Evolutionary conservation across 1,140 invertebrate genomes (phyloP).

Genomic region (Patella vulgata): DNA sequence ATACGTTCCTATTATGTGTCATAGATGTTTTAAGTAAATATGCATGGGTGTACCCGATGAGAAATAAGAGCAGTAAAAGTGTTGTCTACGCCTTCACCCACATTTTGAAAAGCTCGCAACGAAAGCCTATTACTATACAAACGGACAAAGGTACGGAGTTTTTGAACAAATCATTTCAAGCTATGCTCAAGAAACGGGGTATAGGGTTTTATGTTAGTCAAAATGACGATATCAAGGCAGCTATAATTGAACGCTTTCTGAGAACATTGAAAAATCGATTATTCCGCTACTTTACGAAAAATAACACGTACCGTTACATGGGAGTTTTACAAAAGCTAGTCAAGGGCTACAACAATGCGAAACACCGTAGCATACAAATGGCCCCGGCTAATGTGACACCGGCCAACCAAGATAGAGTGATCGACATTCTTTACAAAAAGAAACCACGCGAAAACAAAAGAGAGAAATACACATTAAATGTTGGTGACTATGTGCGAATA

Average conservation of each 20-base stretch:
- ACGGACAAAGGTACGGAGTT: constrained; percentile 25
- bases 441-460: too few species aligned
- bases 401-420: constrained; percentile 27
- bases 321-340: constrained; percentile 59
- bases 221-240: constrained; percentile 65
- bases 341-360: constrained; percentile 64
- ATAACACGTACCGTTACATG: constrained; percentile 64
- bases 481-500: too few species aligned
- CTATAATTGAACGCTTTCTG: constrained; percentile 67
- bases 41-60: constrained; percentile 65
- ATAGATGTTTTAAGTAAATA: constrained; percentile 69
- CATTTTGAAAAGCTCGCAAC: constrained; percentile 25
- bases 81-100: constrained; percentile 38
- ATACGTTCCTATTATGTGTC: constrained; percentile 66
- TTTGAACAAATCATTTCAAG: constrained; percentile 22
- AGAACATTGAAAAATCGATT: constrained; percentile 67
- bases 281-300: constrained; percentile 65
- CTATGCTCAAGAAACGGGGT: constrained; percentile 12
- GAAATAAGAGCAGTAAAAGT: constrained; percentile 64
- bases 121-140: constrained; percentile 11
- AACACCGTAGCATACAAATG: constrained; percentile 64
- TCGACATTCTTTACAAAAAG: constrained; percentile 3
- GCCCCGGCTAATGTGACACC: constrained; percentile 45
- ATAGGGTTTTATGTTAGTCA: constrained; percentile 14
- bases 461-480: too few species aligned